Base-by-base conservation (phyloP, 2,888 invertebrate species). In the Idaea aversata region DNA sequence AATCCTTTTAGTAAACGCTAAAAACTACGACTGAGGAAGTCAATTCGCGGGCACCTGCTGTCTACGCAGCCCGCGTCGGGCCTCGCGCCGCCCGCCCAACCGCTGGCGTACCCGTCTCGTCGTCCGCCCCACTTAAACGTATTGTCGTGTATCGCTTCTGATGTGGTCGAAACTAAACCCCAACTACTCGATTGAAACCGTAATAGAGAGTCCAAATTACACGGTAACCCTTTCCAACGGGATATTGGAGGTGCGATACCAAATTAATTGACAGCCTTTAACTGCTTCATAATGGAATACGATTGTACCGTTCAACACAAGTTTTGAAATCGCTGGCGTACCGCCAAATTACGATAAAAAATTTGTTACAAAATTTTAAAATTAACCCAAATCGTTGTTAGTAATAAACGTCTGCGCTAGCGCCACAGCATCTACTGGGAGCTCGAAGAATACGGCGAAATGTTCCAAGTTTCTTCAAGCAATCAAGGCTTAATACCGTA, bases 401-500 rank as follows among this genome's bases (percentile, higher is more conserved):
- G 88, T 83, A 90, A 91, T 90, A 88, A 90, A 88, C 85, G 90
- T 88, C 86, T 87, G 87, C 86, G 88, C 87, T 83, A 84, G 87
- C 86, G 83, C 84, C 87, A 82, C 87, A 85, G 83, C 85, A 91
- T 92, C 91, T 89, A 83, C 88, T 81, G 91, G 92, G 92, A 92
- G 88, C 86, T 79, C 83, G 88, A 92, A 92, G 92, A 92, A 92
- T 91, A 91, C 90, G 88, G 88, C 88, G 88, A 90, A 93, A 93
- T 92, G 92, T 91, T 88, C 90, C 90, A 93, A 93, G 88, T 93
- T 93, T 93, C 90, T 91, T 89, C 87, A 88, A 92, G 93, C 92
- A 93, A 93, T 93, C 93, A 92, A 88, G 91, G 89, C 93, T 93
- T 93, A 92, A 92, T 91, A 91, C 88, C 90, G 92, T 91, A 90